These are phyloP conservation scores for Drosophila pegasa DNA, from an alignment of 2,888 invertebrate species.

Conservation along the genomic window DNA sequence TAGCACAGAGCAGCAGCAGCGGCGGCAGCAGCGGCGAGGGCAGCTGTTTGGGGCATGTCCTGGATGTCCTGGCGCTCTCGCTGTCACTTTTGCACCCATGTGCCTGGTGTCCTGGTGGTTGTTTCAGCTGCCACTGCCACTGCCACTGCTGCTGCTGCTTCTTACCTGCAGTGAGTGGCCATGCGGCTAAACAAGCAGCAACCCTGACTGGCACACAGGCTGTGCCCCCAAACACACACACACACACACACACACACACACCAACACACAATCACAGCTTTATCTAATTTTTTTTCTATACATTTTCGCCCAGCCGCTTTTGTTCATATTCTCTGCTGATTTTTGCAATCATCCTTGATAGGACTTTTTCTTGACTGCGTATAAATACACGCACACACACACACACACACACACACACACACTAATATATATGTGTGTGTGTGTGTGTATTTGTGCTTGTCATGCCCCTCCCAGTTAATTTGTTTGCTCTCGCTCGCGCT, in stretches of 20 bases:
- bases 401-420: not conserved
- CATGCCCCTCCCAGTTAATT: conserved; percentile 81
- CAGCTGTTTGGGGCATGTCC: conserved; percentile 6
- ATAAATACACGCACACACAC: not conserved
- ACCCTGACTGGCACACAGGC: conserved; percentile 39
- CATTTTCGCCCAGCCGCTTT: conserved; percentile 39
- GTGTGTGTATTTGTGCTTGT: conserved; percentile 27
- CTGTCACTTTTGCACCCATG: conserved; percentile 71
- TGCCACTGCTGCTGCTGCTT: conserved; percentile 35
- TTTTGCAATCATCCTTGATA: conserved; percentile 77
- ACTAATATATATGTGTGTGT: conserved; percentile 16
- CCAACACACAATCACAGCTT: not conserved
- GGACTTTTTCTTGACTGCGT: conserved; percentile 41
- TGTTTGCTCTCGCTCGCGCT: conserved; percentile 56
- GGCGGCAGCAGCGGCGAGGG: not conserved
- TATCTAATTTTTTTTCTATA: conserved; percentile 10
- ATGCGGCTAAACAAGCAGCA: conserved; percentile 64
- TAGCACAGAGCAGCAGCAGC: not conserved
- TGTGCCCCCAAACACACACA: conserved; percentile 2
- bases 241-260: not conserved
- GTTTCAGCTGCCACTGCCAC: conserved; percentile 41
- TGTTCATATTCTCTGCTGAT: conserved; percentile 60
- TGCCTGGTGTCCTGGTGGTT: conserved; percentile 52
- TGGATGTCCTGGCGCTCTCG: conserved; percentile 36
- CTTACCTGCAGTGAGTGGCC: conserved; percentile 69